Conservation (phyloP, 2,797 vertebrate genomes). For the Chloroceryle amazona region DNA sequence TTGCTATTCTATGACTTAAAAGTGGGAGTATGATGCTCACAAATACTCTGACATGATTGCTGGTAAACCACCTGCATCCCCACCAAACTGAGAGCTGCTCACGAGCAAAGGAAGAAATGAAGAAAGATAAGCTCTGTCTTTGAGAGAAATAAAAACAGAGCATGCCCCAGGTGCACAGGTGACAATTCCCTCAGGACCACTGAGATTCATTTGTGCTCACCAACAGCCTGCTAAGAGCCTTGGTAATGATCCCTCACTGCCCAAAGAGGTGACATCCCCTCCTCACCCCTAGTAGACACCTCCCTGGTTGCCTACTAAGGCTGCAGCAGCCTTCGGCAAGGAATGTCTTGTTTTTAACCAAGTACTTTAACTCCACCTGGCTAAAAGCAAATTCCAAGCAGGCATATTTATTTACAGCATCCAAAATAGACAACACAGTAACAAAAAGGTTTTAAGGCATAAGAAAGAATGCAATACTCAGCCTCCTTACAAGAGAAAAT, state of each 20-base stretch:
- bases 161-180: fast-evolving
- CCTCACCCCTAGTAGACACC: background rate
- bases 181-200: background rate
- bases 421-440: background rate
- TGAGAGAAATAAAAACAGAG: background rate
- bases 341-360: background rate
- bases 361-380: background rate
- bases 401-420: background rate
- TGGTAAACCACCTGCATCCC: background rate
- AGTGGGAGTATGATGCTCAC: background rate
- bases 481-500: background rate
- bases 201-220: background rate
- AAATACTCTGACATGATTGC: background rate
- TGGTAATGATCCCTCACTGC: fast-evolving
- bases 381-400: background rate
- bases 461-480: background rate
- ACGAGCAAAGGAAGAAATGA: background rate
- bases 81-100: background rate
- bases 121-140: background rate
- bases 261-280: background rate
- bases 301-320: background rate
- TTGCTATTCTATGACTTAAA: background rate
- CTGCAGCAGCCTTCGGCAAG: background rate
- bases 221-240: background rate
- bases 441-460: background rate